These are phyloP conservation scores for Zaprionus bogoriensis DNA, from an alignment of 2,888 invertebrate genomes.

Conservation along the genomic window DNA sequence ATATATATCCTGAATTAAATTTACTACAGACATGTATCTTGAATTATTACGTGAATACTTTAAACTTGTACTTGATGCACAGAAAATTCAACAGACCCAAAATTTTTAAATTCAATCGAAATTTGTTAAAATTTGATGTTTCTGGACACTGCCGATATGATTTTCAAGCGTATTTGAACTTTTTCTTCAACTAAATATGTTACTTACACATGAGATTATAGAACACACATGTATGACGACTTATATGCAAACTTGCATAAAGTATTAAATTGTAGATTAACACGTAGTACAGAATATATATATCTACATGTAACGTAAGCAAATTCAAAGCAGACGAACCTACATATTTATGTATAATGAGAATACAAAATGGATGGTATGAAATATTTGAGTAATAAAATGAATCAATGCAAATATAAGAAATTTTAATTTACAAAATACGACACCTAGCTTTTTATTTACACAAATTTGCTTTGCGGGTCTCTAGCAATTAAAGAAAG, in stretches of 20 bases:
- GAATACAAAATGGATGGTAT: conserved; percentile 16
- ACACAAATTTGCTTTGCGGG: no score
- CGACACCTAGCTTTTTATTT: no score
- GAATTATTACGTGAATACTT: no score
- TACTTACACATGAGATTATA: not conserved
- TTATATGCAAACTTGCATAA: conserved; percentile 11
- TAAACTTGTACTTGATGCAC: not conserved
- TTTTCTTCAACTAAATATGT: not conserved
- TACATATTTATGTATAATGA: conserved; percentile 37
- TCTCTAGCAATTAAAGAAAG: no score
- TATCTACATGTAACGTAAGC: conserved; percentile 59
- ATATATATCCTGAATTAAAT: no score
- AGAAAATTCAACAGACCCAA: not conserved
- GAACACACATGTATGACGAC: not conserved
- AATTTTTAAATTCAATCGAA: not conserved
- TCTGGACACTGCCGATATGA: conserved; percentile 4
- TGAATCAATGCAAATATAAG: conserved; percentile 65
- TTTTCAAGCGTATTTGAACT: conserved; percentile 1
- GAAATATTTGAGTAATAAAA: conserved; percentile 36
- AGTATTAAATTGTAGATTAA: conserved; percentile 56
- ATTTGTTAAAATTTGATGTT: not conserved
- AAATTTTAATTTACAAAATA: conserved; percentile 39
- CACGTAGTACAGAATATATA: conserved; percentile 64
- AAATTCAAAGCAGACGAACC: conserved; percentile 25
- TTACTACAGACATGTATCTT: no score